These are phyloP conservation scores for Riparia riparia DNA, from an alignment of 2,113 vertebrate species.

Conservation along the genomic window DNA sequence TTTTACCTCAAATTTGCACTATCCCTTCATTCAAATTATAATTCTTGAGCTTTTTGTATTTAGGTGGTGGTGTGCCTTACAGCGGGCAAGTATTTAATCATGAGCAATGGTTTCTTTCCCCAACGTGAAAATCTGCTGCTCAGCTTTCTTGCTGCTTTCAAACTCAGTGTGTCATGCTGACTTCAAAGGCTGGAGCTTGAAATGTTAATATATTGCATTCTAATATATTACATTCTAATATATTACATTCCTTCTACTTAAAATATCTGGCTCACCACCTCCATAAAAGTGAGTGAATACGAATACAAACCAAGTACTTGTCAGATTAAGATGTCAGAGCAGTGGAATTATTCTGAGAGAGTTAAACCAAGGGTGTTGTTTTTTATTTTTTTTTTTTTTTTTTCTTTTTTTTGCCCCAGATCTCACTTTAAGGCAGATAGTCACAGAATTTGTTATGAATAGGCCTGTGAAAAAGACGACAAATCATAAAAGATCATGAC, in stretches of 20 bases:
- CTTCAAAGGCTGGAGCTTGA: background rate
- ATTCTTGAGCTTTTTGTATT: background rate
- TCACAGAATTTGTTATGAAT: background rate
- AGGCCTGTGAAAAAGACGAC: background rate
- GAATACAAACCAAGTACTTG: background rate
- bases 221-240: background rate
- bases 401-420: background rate
- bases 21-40: background rate
- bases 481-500: background rate
- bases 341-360: background rate
- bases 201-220: background rate
- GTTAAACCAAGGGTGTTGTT: background rate
- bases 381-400: too few relatives aligned
- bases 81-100: background rate
- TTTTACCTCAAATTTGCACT: background rate
- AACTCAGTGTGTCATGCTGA: background rate
- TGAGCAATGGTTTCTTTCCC: background rate
- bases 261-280: background rate
- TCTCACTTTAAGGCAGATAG: background rate
- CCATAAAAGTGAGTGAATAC: background rate
- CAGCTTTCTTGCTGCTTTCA: background rate
- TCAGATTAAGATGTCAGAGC: slow-evolving; percentile 1
- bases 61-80: background rate
- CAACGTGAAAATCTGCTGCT: background rate
- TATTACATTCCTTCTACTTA: background rate